Conservation (phyloP, 2,888 invertebrate species). For the Adineta ricciae region DNA sequence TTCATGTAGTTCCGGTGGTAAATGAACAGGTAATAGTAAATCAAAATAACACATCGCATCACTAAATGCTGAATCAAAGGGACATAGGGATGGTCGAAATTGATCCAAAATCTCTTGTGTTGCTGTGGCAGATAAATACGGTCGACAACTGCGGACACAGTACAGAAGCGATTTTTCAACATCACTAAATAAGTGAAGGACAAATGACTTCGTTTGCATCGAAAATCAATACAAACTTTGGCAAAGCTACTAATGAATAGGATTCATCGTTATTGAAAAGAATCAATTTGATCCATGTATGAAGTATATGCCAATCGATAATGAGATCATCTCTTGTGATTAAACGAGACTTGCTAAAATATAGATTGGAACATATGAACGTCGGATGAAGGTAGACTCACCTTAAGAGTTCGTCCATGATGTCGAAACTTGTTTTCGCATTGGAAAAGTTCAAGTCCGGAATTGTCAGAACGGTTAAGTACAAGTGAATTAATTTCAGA, state of each 20-base stretch:
- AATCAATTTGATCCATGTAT: background rate
- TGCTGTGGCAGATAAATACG: background rate
- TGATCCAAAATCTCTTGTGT: constrained; percentile 29
- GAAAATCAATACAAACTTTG: background rate
- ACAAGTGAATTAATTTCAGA: constrained; percentile 20
- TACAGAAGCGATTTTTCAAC: background rate
- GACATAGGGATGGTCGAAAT: constrained; percentile 26
- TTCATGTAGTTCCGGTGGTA: constrained; percentile 54
- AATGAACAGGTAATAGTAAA: constrained; percentile 66
- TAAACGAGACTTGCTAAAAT: background rate
- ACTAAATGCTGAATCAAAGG: constrained; percentile 26
- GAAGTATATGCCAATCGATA: background rate
- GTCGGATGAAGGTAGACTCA: too few species aligned
- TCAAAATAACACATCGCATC: constrained; percentile 39
- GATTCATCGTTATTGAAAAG: background rate
- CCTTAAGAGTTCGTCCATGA: background rate
- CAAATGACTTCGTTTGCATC: background rate
- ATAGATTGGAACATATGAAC: background rate
- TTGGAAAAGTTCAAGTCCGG: background rate
- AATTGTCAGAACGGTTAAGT: constrained; percentile 1
- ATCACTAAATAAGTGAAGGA: background rate
- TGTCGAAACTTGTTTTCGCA: constrained; percentile 13
- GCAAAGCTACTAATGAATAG: background rate
- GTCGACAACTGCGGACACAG: background rate
- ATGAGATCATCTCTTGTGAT: background rate